Percentiles rank a stretch among this genome's conserved stretches.
phyloP scores from a whole-genome alignment of 2,797 vertebrate genomes.

The Protonibea diacanthus region DNA sequence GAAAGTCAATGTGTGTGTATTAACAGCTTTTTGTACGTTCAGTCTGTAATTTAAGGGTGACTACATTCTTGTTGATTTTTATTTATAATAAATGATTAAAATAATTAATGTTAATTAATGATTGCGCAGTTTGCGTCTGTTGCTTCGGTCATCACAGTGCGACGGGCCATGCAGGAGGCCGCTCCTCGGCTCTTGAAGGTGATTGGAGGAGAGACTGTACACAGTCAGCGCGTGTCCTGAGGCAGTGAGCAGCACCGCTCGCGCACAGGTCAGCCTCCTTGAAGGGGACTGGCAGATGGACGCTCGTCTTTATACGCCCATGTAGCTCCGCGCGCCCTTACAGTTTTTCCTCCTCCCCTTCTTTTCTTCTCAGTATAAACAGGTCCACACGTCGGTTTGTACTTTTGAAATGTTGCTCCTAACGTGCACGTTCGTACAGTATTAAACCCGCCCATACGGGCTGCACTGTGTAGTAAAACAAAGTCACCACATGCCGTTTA shows the following conservation, averaged over 20 bases:
- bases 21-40: no score
- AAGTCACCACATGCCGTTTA: not conserved
- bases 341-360: rapidly evolving
- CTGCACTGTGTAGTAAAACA: not conserved
- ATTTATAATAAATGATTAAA: not conserved
- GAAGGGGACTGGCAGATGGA: no score
- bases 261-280: not conserved
- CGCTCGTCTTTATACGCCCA: rapidly evolving
- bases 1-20: no score
- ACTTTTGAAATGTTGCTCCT: rapidly evolving
- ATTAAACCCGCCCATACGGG: not conserved
- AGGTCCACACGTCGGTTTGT: rapidly evolving
- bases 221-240: not conserved
- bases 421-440: rapidly evolving
- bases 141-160: conserved; percentile 5
- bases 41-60: not conserved
- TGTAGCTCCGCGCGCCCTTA: not conserved
- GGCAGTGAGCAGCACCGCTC: not conserved
- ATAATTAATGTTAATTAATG: no score
- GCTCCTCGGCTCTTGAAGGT: conserved; percentile 30
- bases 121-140: not conserved
- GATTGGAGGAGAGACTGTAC: conserved; percentile 33
- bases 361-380: not conserved
- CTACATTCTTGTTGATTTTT: not conserved
- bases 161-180: conserved; percentile 20